Evolutionary conservation across 2,888 invertebrate species (phyloP).

Genomic region (Cephus rjabovi): DNA sequence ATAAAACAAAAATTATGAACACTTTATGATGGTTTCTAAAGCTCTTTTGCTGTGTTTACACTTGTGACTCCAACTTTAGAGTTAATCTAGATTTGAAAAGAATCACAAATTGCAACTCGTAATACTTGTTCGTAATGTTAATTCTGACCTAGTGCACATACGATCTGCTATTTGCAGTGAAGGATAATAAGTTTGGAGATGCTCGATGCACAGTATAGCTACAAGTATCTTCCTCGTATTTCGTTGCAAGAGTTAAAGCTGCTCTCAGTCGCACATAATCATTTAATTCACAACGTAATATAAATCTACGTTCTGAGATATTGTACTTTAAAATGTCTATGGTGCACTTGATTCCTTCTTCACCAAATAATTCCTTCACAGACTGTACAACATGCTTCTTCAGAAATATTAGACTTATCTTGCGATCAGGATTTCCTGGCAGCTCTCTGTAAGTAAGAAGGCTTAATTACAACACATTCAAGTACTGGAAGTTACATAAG

Average conservation of each 20-base stretch:
- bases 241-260: slow-evolving; percentile 70
- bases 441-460: slow-evolving; percentile 66
- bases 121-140: too few species aligned
- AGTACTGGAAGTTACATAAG: too few species aligned
- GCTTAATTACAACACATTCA: too few species aligned
- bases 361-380: slow-evolving; percentile 71
- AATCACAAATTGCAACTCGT: too few species aligned
- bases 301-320: slow-evolving; percentile 64
- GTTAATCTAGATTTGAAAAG: too few species aligned
- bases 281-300: slow-evolving; percentile 70
- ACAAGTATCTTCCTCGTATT: slow-evolving; percentile 68
- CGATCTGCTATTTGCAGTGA: slow-evolving; percentile 53
- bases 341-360: slow-evolving; percentile 68
- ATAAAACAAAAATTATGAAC: background rate
- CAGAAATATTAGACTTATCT: slow-evolving; percentile 69
- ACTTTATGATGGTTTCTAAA: too few species aligned
- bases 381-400: slow-evolving; percentile 71
- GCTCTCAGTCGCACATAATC: slow-evolving; percentile 71
- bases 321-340: slow-evolving; percentile 73
- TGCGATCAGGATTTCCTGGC: slow-evolving; percentile 54
- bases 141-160: slow-evolving; percentile 34
- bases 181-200: slow-evolving; percentile 64
- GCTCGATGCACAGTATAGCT: slow-evolving; percentile 70
- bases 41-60: too few species aligned
- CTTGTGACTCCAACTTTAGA: too few species aligned